Base-by-base conservation (phyloP, 1,140 invertebrate genomes). In the Drosophila rufa region DNA sequence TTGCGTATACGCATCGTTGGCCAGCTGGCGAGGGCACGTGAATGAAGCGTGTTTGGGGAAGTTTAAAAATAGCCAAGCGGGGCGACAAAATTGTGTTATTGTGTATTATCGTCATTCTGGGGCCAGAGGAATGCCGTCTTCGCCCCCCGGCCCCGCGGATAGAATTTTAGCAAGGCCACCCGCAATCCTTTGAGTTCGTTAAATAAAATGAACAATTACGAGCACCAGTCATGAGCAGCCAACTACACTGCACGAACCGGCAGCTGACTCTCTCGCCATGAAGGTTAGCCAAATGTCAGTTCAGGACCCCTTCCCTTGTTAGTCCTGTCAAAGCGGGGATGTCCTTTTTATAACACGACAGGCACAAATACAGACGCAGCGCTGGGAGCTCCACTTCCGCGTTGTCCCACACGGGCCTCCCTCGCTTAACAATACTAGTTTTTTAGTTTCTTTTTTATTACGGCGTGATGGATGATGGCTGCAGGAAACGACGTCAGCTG, bases 1-100 rank as follows among this genome's bases (percentile, higher is more conserved):
- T 87, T 87, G 67, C 79, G 83, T 76, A 89, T 87, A 87, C 84
- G 83, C 53, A 67, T 51, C 53, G 56, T 68, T 68, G 53, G 25
- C 68, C 64, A 61, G 56, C 61, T 69, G 57, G 33, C 15, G 17
- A 38, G 76, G 40, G 50, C 83, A 87, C 84, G 83, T 87, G 83
- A 89, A 84, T 77, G 27, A 69, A 82, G 80, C 84, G 71, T 87
- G 83, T 51, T 60, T 77, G 42, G 30, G 50, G 33, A 15, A 38
- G 8, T 59, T 36, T 67, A 65, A 74, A 83, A 89, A 83, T 87
- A 89, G 77, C 7, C 25, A 47, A 14, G 53, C 40, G 19, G 14
- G 30, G 45, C 51, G 76, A 38, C 50, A 51, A 68, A 68, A 75
- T 43, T 78, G 14, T 22, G 58, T 51, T 45, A 30, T 60, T 59